phyloP scores from a whole-genome alignment of 1,140 invertebrate genomes.

The Heliconius nattereri region DNA sequence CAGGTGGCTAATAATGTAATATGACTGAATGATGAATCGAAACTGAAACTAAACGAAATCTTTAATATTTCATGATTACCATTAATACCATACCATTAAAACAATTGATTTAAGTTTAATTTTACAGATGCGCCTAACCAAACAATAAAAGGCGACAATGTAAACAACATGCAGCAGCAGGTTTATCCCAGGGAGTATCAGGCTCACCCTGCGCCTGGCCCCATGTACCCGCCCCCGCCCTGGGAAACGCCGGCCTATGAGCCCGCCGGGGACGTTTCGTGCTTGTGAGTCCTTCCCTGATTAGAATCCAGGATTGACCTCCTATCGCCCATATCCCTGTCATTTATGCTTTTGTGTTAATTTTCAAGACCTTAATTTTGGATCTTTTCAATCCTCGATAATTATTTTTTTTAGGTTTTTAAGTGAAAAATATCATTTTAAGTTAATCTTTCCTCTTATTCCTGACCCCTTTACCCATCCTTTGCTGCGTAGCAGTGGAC shows the following conservation, averaged over 20 bases:
- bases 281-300: slow-evolving; percentile 79
- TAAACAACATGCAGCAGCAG: slow-evolving; percentile 78
- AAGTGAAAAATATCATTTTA: slow-evolving; percentile 4
- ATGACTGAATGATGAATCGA: background rate
- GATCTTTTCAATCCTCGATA: background rate
- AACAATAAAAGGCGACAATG: slow-evolving; percentile 79
- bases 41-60: background rate
- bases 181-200: slow-evolving; percentile 65
- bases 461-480: slow-evolving; percentile 26
- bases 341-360: background rate
- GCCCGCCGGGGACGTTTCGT: slow-evolving; percentile 76
- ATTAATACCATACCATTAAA: slow-evolving; percentile 8
- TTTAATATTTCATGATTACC: background rate
- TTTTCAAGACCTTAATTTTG: slow-evolving; percentile 10
- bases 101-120: slow-evolving; percentile 45
- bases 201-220: slow-evolving; percentile 54
- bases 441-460: background rate
- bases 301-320: slow-evolving; percentile 47
- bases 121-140: slow-evolving; percentile 78
- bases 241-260: slow-evolving; percentile 75
- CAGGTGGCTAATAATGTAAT: background rate
- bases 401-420: slow-evolving; percentile 19
- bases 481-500: slow-evolving; percentile 78
- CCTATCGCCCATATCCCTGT: background rate
- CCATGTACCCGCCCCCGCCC: slow-evolving; percentile 63